Evolutionary conservation across 2,113 vertebrate genomes (phyloP).

Genomic region (Carettochelys insculpta): DNA sequence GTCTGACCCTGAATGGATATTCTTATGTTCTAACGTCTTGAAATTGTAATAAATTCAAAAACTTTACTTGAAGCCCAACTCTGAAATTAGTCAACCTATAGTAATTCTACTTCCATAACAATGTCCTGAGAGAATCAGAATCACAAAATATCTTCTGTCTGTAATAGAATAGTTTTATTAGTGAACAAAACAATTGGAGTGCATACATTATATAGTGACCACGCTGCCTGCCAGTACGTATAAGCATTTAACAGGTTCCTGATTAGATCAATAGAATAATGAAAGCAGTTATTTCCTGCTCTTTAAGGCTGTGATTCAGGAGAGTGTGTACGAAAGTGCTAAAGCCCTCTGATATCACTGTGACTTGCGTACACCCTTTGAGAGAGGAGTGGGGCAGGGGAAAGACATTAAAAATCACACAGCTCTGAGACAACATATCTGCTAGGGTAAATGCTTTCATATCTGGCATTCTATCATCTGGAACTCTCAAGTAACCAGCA

Average conservation of each 20-base stretch:
- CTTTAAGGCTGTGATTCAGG: not conserved
- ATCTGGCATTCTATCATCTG: too few species aligned
- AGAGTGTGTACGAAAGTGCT: not conserved
- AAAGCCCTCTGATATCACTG: not conserved
- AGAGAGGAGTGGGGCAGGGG: not conserved
- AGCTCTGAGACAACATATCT: not conserved
- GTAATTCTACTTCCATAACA: not conserved
- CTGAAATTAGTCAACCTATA: not conserved
- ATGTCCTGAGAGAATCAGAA: not conserved
- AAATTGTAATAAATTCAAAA: not conserved
- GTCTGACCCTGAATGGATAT: not conserved
- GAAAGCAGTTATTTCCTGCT: not conserved
- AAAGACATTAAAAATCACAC: not conserved
- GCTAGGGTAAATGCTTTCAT: too few species aligned
- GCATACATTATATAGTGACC: not conserved
- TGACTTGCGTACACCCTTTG: not conserved
- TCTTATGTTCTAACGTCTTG: not conserved
- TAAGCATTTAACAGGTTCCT: not conserved
- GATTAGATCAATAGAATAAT: not conserved
- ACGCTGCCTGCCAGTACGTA: not conserved
- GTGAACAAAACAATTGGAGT: not conserved
- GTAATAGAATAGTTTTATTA: not conserved
- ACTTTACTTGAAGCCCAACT: not conserved
- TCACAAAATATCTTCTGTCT: not conserved
- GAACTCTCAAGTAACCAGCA: too few species aligned